These are phyloP conservation scores for Lasius fuliginosus DNA, from an alignment of 2,888 invertebrate species.

Conservation along the genomic window DNA sequence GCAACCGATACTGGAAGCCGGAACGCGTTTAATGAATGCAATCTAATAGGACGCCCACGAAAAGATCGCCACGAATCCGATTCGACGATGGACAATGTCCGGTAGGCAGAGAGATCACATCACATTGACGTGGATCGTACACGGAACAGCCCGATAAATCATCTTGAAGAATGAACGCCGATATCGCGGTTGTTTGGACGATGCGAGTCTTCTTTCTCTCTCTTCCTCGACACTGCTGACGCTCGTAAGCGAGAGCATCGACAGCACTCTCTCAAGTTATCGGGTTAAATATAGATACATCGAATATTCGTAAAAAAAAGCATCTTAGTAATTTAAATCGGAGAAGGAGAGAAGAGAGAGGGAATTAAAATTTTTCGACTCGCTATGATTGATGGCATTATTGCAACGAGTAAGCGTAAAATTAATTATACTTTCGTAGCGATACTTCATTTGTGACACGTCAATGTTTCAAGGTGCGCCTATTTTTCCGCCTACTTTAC, in stretches of 20 bases:
- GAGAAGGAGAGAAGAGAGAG: neutral
- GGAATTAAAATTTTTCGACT: neutral
- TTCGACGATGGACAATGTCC: constrained; percentile 44
- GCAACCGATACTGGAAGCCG: constrained; percentile 65
- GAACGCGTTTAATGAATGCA: constrained; percentile 70
- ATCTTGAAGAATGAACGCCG: constrained; percentile 50
- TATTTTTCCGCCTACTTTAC: constrained; percentile 30
- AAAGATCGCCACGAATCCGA: neutral
- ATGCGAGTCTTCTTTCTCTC: neutral
- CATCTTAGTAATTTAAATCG: neutral
- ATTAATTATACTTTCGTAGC: constrained; percentile 30
- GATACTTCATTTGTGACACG: constrained; percentile 31
- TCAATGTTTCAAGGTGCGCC: constrained; percentile 21
- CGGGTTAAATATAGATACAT: constrained; percentile 59
- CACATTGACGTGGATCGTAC: constrained; percentile 56
- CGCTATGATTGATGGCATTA: neutral
- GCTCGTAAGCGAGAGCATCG: constrained; percentile 35
- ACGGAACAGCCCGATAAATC: constrained; percentile 63
- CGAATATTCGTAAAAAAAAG: constrained; percentile 9
- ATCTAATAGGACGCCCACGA: constrained; percentile 63
- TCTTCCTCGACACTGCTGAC: constrained; percentile 45
- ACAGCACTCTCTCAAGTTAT: constrained; percentile 31
- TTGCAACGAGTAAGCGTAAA: neutral
- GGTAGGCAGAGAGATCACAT: constrained; percentile 64
- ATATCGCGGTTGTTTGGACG: constrained; percentile 37